These are phyloP conservation scores for Amphipyra tragopoginis DNA, from an alignment of 2,888 invertebrate genomes.

Conservation along the genomic window DNA sequence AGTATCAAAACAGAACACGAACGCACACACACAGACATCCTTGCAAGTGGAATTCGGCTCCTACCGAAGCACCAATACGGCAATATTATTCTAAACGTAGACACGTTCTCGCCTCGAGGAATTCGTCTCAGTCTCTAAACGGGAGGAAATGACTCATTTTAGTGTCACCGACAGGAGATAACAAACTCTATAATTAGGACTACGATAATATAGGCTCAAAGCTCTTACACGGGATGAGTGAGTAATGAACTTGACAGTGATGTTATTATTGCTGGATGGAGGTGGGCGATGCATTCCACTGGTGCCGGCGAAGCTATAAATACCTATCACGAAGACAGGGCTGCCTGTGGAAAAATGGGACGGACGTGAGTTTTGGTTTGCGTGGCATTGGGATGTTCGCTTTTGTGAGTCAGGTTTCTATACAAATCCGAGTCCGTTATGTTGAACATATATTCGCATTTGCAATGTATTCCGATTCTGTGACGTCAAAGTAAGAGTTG, in stretches of 20 bases:
- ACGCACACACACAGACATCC: constrained; percentile 34
- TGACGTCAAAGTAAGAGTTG: not conserved
- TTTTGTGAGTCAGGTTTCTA: constrained; percentile 5
- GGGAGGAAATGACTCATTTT: constrained; percentile 61
- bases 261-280: constrained; percentile 74
- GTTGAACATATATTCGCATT: not conserved
- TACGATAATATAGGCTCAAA: constrained; percentile 57
- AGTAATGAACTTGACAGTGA: constrained; percentile 88
- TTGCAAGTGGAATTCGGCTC: constrained; percentile 46
- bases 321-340: constrained; percentile 65
- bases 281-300: constrained; percentile 80
- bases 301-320: constrained; percentile 70
- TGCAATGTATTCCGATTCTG: too few species aligned
- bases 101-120: constrained; percentile 51
- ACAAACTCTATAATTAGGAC: constrained; percentile 62
- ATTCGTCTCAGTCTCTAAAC: constrained; percentile 55
- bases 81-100: constrained; percentile 55
- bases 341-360: constrained; percentile 54
- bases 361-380: constrained; percentile 29
- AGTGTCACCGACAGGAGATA: constrained; percentile 64
- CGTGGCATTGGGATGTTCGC: not conserved
- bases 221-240: constrained; percentile 67
- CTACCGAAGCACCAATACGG: constrained; percentile 45
- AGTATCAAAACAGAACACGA: not conserved
- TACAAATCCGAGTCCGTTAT: not conserved